phyloP scores from a whole-genome alignment of 2,888 invertebrate species.

The Agrotis clavis region DNA sequence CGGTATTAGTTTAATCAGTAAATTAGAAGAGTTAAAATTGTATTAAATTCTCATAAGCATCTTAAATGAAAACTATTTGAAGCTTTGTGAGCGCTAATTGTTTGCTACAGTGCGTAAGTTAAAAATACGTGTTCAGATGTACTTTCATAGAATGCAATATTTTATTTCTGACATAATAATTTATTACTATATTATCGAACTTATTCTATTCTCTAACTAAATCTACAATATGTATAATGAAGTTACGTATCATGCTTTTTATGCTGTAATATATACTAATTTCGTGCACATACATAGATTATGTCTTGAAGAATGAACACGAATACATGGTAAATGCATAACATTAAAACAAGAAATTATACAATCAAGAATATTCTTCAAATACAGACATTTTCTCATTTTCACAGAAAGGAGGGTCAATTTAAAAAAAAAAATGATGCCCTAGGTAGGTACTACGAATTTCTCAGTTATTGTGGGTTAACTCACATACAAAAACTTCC shows the following conservation, averaged over 20 bases:
- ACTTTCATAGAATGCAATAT: conserved; percentile 80
- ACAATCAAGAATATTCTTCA: rapidly evolving
- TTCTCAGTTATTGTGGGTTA: no score
- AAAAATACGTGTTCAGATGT: conserved; percentile 56
- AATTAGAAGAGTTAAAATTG: no score
- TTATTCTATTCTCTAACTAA: conserved; percentile 20
- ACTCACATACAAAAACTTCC: no score
- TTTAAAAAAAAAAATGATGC: no score
- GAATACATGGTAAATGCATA: conserved; percentile 1
- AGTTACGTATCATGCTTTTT: conserved; percentile 40
- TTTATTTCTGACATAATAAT: conserved; percentile 42
- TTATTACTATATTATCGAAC: not conserved
- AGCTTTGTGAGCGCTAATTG: conserved; percentile 52
- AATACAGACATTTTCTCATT: not conserved
- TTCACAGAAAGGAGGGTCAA: no score
- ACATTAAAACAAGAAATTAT: not conserved
- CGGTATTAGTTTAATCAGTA: no score
- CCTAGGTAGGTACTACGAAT: no score
- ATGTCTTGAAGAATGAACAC: conserved; percentile 4
- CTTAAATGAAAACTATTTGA: conserved; percentile 23
- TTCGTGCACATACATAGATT: conserved; percentile 48
- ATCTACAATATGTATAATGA: conserved; percentile 9
- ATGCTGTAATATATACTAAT: conserved; percentile 33
- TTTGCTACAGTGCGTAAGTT: conserved; percentile 38
- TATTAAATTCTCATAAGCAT: conserved; percentile 18